Conservation (phyloP, 2,797 vertebrate genomes). For the Hipposideros larvatus region DNA sequence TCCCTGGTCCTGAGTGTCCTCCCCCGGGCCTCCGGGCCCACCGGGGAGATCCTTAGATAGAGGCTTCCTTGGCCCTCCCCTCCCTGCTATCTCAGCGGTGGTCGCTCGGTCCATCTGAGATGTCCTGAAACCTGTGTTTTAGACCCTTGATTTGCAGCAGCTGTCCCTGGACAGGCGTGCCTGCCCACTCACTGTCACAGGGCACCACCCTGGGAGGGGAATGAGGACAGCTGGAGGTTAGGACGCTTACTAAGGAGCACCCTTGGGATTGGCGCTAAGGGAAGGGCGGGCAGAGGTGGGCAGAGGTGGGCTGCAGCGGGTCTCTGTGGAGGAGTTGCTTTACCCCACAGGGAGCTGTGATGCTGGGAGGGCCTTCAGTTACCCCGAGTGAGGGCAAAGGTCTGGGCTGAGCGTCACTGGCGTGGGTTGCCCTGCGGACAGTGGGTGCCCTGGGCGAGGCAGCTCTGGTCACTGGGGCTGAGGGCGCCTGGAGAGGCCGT, state of each 20-base stretch:
- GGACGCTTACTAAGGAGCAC: not conserved
- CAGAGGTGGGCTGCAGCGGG: too few species aligned
- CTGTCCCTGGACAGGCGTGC: too few species aligned
- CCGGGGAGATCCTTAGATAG: too few species aligned
- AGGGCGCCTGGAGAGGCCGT: too few species aligned
- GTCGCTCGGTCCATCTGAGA: not conserved
- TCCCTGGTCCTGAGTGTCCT: not conserved
- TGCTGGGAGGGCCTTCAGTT: too few species aligned
- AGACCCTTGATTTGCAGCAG: too few species aligned
- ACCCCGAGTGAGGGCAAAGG: not conserved
- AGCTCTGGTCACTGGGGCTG: not conserved
- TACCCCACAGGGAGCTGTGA: too few species aligned
- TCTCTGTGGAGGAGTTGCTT: too few species aligned
- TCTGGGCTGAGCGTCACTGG: not conserved
- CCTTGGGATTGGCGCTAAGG: not conserved
- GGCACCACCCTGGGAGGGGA: too few species aligned
- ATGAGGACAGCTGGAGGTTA: not conserved
- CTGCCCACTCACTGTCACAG: not conserved
- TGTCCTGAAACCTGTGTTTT: not conserved
- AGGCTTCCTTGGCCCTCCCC: not conserved
- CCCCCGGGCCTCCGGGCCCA: too few species aligned
- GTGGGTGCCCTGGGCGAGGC: not conserved
- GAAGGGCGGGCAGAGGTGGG: not conserved
- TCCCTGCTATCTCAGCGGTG: too few species aligned
- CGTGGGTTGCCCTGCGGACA: rapidly evolving